Evolutionary conservation across 2,888 invertebrate species (phyloP), one percentile per base, ranked within the genome.

Genomic region (Schizotus pectinicornis): DNA sequence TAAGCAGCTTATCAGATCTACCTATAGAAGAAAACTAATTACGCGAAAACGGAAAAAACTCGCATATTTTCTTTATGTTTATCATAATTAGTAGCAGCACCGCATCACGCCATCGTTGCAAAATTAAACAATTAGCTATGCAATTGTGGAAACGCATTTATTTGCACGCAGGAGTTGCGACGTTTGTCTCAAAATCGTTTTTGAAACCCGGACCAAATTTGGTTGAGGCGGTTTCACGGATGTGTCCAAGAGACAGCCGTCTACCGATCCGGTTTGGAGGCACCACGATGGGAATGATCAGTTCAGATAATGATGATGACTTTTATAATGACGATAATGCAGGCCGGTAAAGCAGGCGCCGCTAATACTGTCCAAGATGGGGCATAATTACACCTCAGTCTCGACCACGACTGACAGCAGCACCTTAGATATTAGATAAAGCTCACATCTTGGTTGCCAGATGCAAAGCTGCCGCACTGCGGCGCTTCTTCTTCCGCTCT

Each of bases 271-370:
- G 22, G 22, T 22, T 22, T 22, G 56, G 59, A 64, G 63, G 64
- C 55, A 49, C 56, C 62, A 62, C 65, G 72, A 73, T 71, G 71
- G 70, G 71, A 74, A 70, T 68, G 76, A 76, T 75, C 76, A 68
- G 74, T 69, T 70, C 73, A 72, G 74, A 75, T 79, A 79, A 79
- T 79, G 78, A 79, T 78, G 77, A 77, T 78, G 79, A 79, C 78
- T 77, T 76, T 77, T 77, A 78, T 77, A 77, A 78, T 78, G 76
- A 77, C 74, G 77, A 77, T 77, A 75, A 76, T 77, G 77, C 74
- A 74, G 74, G 73, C 69, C 69, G 77, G 73, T 70, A 74, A 73
- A 71, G 72, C 73, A 76, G 77, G 78, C 78, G 77, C 77, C 78
- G 78, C 75, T 74, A 77, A 75, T 77, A 75, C 70, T 64, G 71